Base-by-base conservation (phyloP, 1,140 invertebrate species). In the silkworm (Bombyx mori) region DNA sequence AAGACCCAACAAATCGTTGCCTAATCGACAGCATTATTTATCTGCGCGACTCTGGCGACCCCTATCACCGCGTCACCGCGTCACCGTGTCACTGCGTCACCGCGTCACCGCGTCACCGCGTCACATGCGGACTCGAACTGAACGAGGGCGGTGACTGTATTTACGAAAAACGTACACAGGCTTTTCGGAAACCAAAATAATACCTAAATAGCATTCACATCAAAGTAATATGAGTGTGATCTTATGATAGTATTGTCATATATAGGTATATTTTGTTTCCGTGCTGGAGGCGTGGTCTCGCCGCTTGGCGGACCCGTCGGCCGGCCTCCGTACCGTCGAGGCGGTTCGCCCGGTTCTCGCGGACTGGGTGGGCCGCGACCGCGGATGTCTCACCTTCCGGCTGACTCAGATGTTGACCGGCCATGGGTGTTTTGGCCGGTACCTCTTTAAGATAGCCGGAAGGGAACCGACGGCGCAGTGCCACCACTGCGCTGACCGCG, bases 11-110 rank as follows among this genome's bases (percentile, higher is more conserved):
- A 48, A 56, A 56, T 56, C 12, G 45, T 8, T 12, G 45, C n/a
- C 26, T 56, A 47, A 56, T 46, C 54, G 54, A 48, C 54, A 48
- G 9, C 45, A 56, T 48, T 56, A 56, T 56, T 56, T 56, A 56
- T 56, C 49, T 26, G 49, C 18, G 12, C 12, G 12, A 18, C 12
- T 18, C 12, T 18, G 12, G 49, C 18, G 10, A 50, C 49, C 49
- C 49, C 49, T 50, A 35, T 50, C 49, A 50, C 49, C 49, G 42
- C 49, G 42, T 50, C 22, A 50, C 12, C n/a, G 47, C 22, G 47
- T 49, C 47, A 49, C n/a, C n/a, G 12, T n/a, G 12, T 49, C 22
- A 22, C 47, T n/a, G 47, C 47, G 12, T 18, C 12, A 18, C 12
- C 12, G 47, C 47, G 12, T 18, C 12, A 18, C 12, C 12, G 22